Conservation (phyloP, 2,888 invertebrate genomes). For the Pheosia tremula region DNA sequence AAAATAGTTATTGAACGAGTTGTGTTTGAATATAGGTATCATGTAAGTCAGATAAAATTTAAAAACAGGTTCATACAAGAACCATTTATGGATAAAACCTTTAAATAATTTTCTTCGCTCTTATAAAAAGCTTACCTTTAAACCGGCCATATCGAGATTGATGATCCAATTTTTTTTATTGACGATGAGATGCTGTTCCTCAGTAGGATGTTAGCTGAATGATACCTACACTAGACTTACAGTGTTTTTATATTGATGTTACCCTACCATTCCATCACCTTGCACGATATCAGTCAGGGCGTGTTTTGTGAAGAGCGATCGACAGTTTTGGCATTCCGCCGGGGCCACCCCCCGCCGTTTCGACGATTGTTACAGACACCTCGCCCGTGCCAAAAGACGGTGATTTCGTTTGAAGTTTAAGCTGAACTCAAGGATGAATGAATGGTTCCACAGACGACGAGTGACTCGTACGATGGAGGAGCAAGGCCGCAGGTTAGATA, state of each 20-base stretch:
- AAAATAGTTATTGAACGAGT: background rate
- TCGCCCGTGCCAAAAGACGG: slow-evolving; percentile 26
- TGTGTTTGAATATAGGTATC: background rate
- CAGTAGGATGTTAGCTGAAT: slow-evolving; percentile 46
- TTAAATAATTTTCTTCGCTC: background rate
- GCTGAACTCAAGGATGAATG: slow-evolving; percentile 6
- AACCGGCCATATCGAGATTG: slow-evolving; percentile 32
- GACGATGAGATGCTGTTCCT: slow-evolving; percentile 27
- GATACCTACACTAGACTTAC: slow-evolving; percentile 43
- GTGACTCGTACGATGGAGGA: background rate
- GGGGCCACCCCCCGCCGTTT: slow-evolving; percentile 56
- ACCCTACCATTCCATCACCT: slow-evolving; percentile 53
- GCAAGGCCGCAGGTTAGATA: slow-evolving; percentile 4
- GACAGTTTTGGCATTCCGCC: slow-evolving; percentile 45
- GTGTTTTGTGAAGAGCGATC: slow-evolving; percentile 43
- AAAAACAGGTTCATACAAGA: no score
- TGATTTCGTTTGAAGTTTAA: slow-evolving; percentile 36
- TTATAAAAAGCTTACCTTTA: slow-evolving; percentile 42
- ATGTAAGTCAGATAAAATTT: background rate
- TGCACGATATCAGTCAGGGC: slow-evolving; percentile 50
- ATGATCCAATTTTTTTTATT: slow-evolving; percentile 12
- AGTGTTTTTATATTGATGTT: slow-evolving; percentile 59
- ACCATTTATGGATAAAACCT: no score
- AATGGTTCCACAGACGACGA: slow-evolving; percentile 4
- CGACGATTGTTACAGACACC: slow-evolving; percentile 47